Conservation (phyloP, 2,113 vertebrate species). For the Brevimyrus niger region DNA sequence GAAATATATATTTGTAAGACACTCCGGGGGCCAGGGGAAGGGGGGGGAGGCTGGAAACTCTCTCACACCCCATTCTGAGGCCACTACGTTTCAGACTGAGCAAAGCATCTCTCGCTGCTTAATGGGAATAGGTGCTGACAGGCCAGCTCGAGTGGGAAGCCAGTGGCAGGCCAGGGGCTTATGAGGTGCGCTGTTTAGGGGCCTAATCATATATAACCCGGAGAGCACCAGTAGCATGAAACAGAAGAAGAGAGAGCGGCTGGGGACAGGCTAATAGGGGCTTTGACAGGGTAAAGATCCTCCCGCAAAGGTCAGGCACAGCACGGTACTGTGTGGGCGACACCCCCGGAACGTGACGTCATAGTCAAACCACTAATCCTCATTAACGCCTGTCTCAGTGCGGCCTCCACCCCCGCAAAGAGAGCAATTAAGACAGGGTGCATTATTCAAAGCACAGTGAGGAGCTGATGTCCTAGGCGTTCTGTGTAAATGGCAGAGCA, state of each 20-base stretch:
- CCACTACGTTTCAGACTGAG: conserved; percentile 10
- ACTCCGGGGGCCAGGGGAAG: neutral
- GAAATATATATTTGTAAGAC: conserved; percentile 8
- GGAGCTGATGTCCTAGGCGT: neutral
- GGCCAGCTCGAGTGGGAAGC: neutral
- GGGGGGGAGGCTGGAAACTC: conserved; percentile 15
- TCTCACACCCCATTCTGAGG: conserved; percentile 1
- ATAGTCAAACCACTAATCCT: conserved; percentile 8
- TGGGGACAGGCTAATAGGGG: neutral
- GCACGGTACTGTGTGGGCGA: conserved; percentile 5
- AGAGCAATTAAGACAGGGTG: conserved; percentile 10
- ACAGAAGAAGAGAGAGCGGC: neutral
- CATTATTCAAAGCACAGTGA: neutral
- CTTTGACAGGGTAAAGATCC: neutral
- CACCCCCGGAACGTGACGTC: conserved; percentile 17
- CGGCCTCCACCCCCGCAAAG: neutral
- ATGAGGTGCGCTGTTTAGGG: neutral
- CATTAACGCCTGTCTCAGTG: conserved; percentile 9
- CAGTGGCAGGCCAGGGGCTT: neutral
- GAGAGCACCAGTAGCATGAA: neutral
- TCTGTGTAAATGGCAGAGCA: conserved; percentile 10
- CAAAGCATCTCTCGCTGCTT: conserved; percentile 16
- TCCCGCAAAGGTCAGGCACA: conserved; percentile 15
- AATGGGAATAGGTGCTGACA: conserved; percentile 22
- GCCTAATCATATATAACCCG: neutral